Percentiles rank a stretch among this genome's conserved stretches.
Evolutionary conservation across 2,888 invertebrate genomes (phyloP).

Genomic region (Cheilosia grossa): DNA sequence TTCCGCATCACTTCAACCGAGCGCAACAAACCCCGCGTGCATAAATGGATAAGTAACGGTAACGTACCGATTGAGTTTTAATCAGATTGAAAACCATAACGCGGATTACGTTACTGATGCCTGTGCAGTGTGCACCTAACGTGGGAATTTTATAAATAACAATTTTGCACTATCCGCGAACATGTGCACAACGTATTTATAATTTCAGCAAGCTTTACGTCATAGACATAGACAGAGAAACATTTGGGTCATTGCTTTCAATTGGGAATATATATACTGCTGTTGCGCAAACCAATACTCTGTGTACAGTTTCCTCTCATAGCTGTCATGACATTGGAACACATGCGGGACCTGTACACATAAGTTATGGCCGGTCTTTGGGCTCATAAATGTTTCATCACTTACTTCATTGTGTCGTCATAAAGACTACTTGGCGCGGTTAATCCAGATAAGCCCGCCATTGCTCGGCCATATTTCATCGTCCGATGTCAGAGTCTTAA

Average conservation of each 20-base stretch:
- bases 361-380: not conserved
- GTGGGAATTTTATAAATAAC: not conserved
- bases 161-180: slow-evolving; percentile 2
- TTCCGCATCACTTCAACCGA: slow-evolving; percentile 18
- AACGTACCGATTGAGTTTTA: slow-evolving; percentile 33
- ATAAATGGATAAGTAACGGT: slow-evolving; percentile 23
- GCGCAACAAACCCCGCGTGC: not conserved
- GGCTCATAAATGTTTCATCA: slow-evolving; percentile 50
- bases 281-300: not conserved
- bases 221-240: not conserved
- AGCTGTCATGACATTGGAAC: not conserved
- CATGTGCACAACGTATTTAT: slow-evolving; percentile 1
- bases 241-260: not conserved
- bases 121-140: not conserved
- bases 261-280: not conserved
- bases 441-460: slow-evolving; percentile 57
- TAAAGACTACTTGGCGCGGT: slow-evolving; percentile 19
- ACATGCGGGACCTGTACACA: not conserved
- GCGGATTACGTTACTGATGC: slow-evolving; percentile 7
- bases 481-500: slow-evolving; percentile 34
- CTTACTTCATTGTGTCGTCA: not conserved
- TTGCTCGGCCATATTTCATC: slow-evolving; percentile 64
- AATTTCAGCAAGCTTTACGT: not conserved
- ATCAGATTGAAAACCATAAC: slow-evolving; percentile 31
- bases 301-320: not conserved